Base-by-base conservation (phyloP, 2,888 invertebrate genomes). In the Leptarthrus brevirostris region DNA sequence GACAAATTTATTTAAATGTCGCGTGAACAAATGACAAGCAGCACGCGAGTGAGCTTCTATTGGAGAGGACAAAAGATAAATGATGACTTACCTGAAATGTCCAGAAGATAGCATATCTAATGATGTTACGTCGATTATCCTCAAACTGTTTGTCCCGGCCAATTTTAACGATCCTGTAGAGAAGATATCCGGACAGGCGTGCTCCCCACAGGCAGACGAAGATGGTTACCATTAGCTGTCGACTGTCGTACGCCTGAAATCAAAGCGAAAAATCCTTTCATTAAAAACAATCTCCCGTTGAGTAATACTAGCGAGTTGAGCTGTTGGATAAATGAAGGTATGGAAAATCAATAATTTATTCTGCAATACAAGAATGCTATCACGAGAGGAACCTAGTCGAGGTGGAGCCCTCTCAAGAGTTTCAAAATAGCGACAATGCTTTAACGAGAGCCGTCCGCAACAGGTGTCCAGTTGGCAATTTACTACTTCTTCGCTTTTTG, bases 21-120 rank as follows among this genome's bases (percentile, higher is more conserved):
- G 30, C 4, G 30, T 1, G 36, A 20, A 61, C 40, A 40, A 40
- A 61, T 61, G 16, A 20, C 18, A 12, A n/a, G 40, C 40, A 8
- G 36, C 61, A 61, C 61, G 61, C 61, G 14, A 61, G 22, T 44
- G 44, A 14, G 4, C 8, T 14, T 44, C 44, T 14, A 53, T 20
- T 53, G 3, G 53, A 1, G 20, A 24, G 26, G 49, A 61, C 20
- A 61, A 61, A 22, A 5, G 24, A 22, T 18, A 61, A 61, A 58
- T 16, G n/a, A 4, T 3, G 22, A 77, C 78, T 83, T 86, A 92
- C 93, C 89, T 93, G 93, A 84, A 96, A 96, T 0, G 94, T 94
- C 91, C 96, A 97, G 83, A 96, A 96, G 3, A 95, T 92, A n/a
- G 94, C 95, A 82, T 95, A 96, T 79, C 95, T 88, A 70, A 95